These are phyloP conservation scores for Lamellibrachia columna DNA, from an alignment of 2,888 invertebrate genomes.

Conservation along the genomic window DNA sequence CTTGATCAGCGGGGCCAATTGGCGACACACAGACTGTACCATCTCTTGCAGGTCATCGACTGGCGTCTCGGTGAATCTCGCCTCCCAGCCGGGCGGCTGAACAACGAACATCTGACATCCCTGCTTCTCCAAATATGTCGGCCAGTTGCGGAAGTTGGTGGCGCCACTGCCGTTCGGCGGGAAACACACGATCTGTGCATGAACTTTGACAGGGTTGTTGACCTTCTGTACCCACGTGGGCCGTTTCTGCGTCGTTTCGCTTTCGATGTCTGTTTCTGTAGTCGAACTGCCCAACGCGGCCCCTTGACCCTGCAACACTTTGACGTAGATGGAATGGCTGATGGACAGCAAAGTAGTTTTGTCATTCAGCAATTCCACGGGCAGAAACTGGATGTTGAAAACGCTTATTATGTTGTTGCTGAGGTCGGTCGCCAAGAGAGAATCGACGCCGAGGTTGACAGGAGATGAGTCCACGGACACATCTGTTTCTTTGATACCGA, in stretches of 20 bases:
- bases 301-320: not conserved
- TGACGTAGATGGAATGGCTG: not conserved
- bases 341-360: not conserved
- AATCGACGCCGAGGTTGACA: conserved; percentile 11
- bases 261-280: not conserved
- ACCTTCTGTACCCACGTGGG: not conserved
- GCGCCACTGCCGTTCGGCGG: not conserved
- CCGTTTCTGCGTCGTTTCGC: not conserved
- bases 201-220: not conserved
- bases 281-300: not conserved
- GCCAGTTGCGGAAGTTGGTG: conserved; percentile 3
- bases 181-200: not conserved
- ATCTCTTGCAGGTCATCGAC: not conserved
- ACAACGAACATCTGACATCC: not conserved
- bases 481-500: not conserved
- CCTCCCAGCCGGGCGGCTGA: not conserved
- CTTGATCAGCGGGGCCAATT: not conserved
- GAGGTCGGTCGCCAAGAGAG: not conserved
- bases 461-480: not conserved
- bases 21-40: not conserved
- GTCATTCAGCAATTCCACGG: not conserved
- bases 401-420: not conserved
- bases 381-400: not conserved
- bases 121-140: not conserved
- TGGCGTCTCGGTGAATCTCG: not conserved